These are phyloP conservation scores for Zygaena filipendulae DNA, from an alignment of 2,888 invertebrate species.

Conservation along the genomic window DNA sequence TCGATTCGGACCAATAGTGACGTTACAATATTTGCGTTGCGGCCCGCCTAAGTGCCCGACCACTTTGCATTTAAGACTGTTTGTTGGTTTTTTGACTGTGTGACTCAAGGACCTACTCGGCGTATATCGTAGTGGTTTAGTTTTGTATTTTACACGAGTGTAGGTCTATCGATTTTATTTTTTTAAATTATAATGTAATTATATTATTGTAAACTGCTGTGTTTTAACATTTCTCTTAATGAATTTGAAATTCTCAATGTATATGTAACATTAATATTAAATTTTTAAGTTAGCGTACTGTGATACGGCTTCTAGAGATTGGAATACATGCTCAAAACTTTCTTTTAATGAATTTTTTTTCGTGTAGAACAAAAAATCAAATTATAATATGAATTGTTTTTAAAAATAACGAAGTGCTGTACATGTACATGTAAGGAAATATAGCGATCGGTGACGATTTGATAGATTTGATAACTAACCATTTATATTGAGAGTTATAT, in stretches of 20 bases:
- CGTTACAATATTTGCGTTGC: conserved; percentile 7
- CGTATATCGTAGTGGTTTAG: no score
- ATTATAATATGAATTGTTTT: conserved; percentile 21
- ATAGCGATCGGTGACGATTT: conserved; percentile 15
- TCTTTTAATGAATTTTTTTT: conserved; percentile 28
- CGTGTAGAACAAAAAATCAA: conserved; percentile 23
- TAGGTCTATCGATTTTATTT: no score
- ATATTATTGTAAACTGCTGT: no score
- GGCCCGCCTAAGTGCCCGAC: conserved; percentile 14
- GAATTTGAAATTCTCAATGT: no score
- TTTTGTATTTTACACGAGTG: no score
- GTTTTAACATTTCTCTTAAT: no score
- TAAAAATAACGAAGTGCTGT: conserved; percentile 17
- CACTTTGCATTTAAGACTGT: conserved; percentile 27
- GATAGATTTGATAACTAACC: conserved; percentile 23
- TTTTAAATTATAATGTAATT: no score
- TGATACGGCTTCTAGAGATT: conserved; percentile 56
- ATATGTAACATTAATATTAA: no score
- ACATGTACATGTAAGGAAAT: conserved; percentile 15
- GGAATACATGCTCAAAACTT: conserved; percentile 52
- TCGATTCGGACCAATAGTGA: conserved; percentile 22
- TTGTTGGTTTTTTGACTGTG: no score
- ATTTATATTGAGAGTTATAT: conserved; percentile 36
- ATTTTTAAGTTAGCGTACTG: conserved; percentile 60
- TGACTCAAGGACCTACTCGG: no score